A percentile compares a stretch with the other conserved stretches of the same genome.
Evolutionary conservation across 2,797 vertebrate genomes (phyloP).

Genomic region (Anas flavirostris): DNA sequence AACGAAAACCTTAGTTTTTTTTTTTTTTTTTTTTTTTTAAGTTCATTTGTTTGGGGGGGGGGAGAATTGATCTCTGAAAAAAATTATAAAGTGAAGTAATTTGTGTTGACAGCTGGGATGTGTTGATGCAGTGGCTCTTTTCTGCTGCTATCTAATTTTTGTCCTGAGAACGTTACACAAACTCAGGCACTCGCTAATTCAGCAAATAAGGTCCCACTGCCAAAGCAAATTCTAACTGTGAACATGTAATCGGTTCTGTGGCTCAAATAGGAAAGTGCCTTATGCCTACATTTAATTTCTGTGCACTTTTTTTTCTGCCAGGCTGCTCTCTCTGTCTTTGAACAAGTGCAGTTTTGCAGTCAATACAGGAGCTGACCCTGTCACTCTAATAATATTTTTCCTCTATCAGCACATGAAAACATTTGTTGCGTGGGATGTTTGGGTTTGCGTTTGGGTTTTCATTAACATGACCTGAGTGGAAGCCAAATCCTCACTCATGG

Average conservation of each 20-base stretch:
- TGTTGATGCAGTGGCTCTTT: background rate
- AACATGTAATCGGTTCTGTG: constrained; percentile 22
- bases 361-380: background rate
- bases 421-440: background rate
- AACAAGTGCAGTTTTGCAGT: constrained; percentile 21
- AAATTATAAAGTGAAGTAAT: background rate
- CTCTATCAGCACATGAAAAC: constrained; percentile 7
- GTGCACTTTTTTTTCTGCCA: constrained; percentile 14
- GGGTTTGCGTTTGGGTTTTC: background rate
- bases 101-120: background rate
- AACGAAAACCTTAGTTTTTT: background rate
- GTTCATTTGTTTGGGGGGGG: background rate
- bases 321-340: constrained; percentile 27
- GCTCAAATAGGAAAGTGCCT: constrained; percentile 3
- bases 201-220: constrained; percentile 26
- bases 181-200: constrained; percentile 15
- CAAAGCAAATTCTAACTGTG: constrained; percentile 64
- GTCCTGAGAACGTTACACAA: background rate
- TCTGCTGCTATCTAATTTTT: constrained; percentile 27
- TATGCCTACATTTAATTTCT: constrained; percentile 53
- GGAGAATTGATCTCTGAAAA: background rate
- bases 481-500: fast-evolving
- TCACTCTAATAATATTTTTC: constrained; percentile 39
- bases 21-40: too few relatives aligned
- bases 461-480: background rate